Evolutionary conservation across 2,888 invertebrate genomes (phyloP).

Genomic region (Diplazon laetatorius): DNA sequence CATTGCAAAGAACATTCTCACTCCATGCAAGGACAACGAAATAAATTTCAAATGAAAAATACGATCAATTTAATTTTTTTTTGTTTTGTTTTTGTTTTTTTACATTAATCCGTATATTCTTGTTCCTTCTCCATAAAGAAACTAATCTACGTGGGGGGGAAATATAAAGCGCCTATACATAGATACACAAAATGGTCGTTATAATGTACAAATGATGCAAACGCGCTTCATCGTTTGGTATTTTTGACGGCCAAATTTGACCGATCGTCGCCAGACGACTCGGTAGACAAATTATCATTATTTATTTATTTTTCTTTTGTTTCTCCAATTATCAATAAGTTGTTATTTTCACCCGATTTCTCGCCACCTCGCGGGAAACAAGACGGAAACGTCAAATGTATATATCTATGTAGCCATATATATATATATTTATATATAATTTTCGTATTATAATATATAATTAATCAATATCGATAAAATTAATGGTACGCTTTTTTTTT

Average conservation of each 20-base stretch:
- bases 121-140: constrained; percentile 14
- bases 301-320: constrained; percentile 16
- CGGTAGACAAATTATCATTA: constrained; percentile 16
- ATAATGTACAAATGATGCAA: constrained; percentile 61
- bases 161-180: constrained; percentile 69
- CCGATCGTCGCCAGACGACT: constrained; percentile 13
- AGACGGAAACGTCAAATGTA: constrained; percentile 49
- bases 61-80: constrained; percentile 30
- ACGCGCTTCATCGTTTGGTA: constrained; percentile 35
- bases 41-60: constrained; percentile 24
- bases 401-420: constrained; percentile 52
- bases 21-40: background rate
- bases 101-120: constrained; percentile 56
- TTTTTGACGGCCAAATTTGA: constrained; percentile 45
- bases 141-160: constrained; percentile 62
- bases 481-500: constrained; percentile 64
- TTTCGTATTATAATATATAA: constrained; percentile 48
- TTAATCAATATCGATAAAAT: constrained; percentile 59
- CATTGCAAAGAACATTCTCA: background rate
- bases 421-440: constrained; percentile 48
- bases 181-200: constrained; percentile 62
- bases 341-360: constrained; percentile 53
- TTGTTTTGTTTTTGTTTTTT: too few species aligned
- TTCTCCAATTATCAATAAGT: constrained; percentile 52
- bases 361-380: constrained; percentile 55